Base-by-base conservation (phyloP, 2,888 invertebrate genomes). In the Hypolimnas misippus region DNA sequence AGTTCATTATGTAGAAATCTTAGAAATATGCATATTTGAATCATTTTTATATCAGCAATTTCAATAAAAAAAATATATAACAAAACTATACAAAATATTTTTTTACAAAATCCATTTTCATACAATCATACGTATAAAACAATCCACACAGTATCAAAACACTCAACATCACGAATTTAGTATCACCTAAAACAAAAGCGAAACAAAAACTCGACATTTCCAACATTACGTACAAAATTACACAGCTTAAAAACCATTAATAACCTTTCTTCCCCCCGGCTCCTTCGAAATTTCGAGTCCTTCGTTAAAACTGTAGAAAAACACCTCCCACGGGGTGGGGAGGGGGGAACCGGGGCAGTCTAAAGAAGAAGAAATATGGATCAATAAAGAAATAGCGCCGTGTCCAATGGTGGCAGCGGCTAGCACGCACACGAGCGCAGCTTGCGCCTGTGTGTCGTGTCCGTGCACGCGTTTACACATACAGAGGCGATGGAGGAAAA, bases 311-410 rank as follows among this genome's bases (percentile, higher is more conserved):
- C 86, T 89, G 89, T 89, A 91, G 89, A 91, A 91, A 91, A 90
- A 90, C 90, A 89, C 87, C 77, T 73, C 80, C 62, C 66, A 72
- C 78, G 76, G 77, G 70, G 64, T 35, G 53, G 44, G 19, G 65
- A 70, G 66, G 69, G 61, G 58, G 40, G n/a, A 60, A 70, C 71
- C 72, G 74, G 86, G 86, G 73, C 86, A 87, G 89, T 88, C 88
- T 89, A 79, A 90, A 91, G 91, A 91, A 90, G 87, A 92, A 92
- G 92, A 92, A 92, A 92, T 92, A 92, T 92, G 92, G 92, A 92
- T 92, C 92, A 89, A 92, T 92, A 92, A 92, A 92, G 92, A 92
- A 92, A 92, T 92, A 84, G 90, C 91, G 81, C 81, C 63, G 86
- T 90, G 92, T 88, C 92, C 92, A 92, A 92, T 92, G 85, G 82